phyloP scores from a whole-genome alignment of 2,113 vertebrate species.

The Pterocles gutturalis region DNA sequence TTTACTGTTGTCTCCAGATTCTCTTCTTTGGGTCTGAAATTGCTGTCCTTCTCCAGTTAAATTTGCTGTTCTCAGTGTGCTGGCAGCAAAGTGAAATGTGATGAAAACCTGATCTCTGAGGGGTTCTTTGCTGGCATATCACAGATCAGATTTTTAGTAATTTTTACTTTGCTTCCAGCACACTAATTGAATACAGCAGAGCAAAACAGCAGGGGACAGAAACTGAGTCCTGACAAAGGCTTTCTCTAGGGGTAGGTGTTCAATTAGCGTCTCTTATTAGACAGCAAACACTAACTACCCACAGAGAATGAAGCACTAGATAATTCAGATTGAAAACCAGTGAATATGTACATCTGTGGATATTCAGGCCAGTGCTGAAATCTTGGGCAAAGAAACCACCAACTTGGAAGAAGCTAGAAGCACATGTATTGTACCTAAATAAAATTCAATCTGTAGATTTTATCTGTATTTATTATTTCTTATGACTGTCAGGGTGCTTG shows the following conservation, averaged over 20 bases:
- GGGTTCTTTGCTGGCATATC: constrained; percentile 40
- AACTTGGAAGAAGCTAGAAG: not conserved
- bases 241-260: constrained; percentile 63
- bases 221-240: constrained; percentile 51
- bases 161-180: constrained; percentile 67
- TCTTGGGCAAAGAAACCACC: not conserved
- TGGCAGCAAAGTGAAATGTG: constrained; percentile 39
- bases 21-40: not conserved
- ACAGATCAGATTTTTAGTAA: constrained; percentile 38
- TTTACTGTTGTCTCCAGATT: not conserved
- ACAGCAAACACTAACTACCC: constrained; percentile 10
- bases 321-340: constrained; percentile 25
- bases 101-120: constrained; percentile 46
- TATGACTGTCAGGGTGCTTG: not conserved
- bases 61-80: not conserved
- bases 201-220: constrained; percentile 54
- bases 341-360: not conserved
- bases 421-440: not conserved
- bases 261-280: constrained; percentile 66
- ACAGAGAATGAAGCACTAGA: constrained; percentile 17
- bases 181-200: constrained; percentile 72
- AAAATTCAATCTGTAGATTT: not conserved
- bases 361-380: not conserved
- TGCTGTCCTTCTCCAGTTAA: constrained; percentile 12
- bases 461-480: not conserved